phyloP scores from a whole-genome alignment of 2,888 invertebrate genomes.

The Cerceris ruficornis region DNA sequence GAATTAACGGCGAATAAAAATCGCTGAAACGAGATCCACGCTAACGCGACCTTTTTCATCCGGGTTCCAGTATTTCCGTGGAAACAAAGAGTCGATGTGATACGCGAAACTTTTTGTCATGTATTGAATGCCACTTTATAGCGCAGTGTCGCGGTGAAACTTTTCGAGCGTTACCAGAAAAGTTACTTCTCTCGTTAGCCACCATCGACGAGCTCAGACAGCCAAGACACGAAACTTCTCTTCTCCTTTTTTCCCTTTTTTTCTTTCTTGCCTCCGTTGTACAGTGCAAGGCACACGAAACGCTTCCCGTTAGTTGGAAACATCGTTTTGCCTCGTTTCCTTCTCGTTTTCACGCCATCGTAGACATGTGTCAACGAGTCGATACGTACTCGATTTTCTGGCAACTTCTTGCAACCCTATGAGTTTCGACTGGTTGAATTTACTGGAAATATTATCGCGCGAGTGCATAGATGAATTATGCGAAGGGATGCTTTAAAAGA shows the following conservation, averaged over 20 bases:
- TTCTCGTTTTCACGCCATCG: conserved; percentile 52
- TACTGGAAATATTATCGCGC: no score
- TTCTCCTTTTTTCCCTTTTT: neutral
- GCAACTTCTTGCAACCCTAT: neutral
- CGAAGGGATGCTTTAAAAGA: no score
- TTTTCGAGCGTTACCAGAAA: conserved; percentile 36
- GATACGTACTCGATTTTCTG: conserved; percentile 37
- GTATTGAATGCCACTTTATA: conserved; percentile 41
- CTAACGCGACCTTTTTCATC: conserved; percentile 26
- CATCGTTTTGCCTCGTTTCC: conserved; percentile 51
- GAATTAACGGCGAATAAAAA: no score
- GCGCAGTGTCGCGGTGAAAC: conserved; percentile 24
- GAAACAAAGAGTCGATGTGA: conserved; percentile 8
- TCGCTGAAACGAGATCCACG: neutral
- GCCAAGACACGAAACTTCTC: conserved; percentile 29
- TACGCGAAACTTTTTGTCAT: conserved; percentile 22
- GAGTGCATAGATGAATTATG: no score
- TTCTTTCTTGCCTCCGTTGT: neutral
- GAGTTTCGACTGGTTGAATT: no score
- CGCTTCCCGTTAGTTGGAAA: conserved; percentile 49
- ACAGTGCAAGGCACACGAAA: conserved; percentile 37
- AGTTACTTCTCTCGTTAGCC: conserved; percentile 54
- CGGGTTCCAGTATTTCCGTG: neutral
- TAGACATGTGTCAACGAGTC: conserved; percentile 38
- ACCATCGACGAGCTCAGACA: conserved; percentile 29